Base-by-base conservation (phyloP, 1,140 invertebrate species). In the Brachionus sp. region DNA sequence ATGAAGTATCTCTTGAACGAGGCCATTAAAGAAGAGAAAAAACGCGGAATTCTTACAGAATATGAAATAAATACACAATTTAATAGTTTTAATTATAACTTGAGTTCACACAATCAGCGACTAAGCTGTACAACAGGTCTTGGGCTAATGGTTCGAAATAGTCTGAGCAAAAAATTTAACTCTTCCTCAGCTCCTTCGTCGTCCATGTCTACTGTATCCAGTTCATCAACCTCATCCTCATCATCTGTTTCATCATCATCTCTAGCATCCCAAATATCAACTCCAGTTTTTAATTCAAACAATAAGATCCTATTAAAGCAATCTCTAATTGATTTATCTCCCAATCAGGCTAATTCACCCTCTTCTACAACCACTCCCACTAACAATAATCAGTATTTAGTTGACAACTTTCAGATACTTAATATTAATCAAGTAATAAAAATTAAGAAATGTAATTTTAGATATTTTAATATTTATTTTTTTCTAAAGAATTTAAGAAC, bases 1-100 rank as follows among this genome's bases (percentile, higher is more conserved):
- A 96, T 96, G 90, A 97, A 97, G 87, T 96, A 94, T 89, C 90
- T 97, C 82, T 94, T 96, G 87, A 93, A 92, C 86, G 93, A 95
- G 90, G 94, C 94, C 25, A 92, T 92, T 62, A 89, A 90, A 84
- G 90, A 91, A 83, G 90, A 91, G 64, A 87, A 87, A 29, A 64
- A 78, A 50, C 44, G 83, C n/a, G 82, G 78, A n/a, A 50, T 82
- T 23, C 50, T 82, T n/a, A 82, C 62, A 9, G 80, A 82, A 44
- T 66, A 82, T 53, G 80, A 82, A 53, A 82, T 82, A 68, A 82
- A 82, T 53, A 25, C 57, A 23, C 57, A 82, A 53, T 82, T 42
- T 12, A 82, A 70, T 35, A 78, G 23, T 37, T 78, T 57, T 75
- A 75, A 75, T 75, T 75, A 46, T n/a, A 75, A 75, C n/a, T 39